These are phyloP conservation scores for Drosophila pallidifrons DNA, from an alignment of 1,140 invertebrate species.

Conservation along the genomic window DNA sequence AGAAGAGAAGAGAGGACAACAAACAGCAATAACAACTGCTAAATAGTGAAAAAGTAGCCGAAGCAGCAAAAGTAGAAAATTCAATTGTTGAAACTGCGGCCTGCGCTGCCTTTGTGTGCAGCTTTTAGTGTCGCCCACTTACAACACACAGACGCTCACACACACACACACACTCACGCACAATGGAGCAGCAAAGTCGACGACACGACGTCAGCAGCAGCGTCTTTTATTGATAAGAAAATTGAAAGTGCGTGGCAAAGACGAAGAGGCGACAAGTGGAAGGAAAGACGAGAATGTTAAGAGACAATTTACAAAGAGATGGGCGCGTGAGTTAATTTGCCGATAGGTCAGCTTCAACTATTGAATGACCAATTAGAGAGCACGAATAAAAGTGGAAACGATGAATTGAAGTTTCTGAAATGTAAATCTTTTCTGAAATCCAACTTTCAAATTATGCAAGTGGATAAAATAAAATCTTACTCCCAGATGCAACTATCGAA, in stretches of 20 bases:
- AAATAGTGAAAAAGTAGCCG: slow-evolving; percentile 70
- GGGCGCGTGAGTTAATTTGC: background rate
- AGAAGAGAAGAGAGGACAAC: slow-evolving; percentile 1
- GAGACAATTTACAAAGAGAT: slow-evolving; percentile 18
- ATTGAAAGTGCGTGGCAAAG: slow-evolving; percentile 73
- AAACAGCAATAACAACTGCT: slow-evolving; percentile 36
- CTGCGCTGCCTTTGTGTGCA: slow-evolving; percentile 47
- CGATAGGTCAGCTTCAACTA: slow-evolving; percentile 6
- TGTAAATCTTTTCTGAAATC: too few relatives aligned
- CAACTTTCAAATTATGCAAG: too few relatives aligned
- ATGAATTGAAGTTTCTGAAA: too few relatives aligned
- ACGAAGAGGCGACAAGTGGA: slow-evolving; percentile 26
- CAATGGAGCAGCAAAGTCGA: slow-evolving; percentile 8
- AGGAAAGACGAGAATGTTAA: slow-evolving; percentile 11
- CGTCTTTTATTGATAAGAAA: slow-evolving; percentile 74
- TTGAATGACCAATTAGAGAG: background rate
- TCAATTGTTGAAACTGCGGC: slow-evolving; percentile 66
- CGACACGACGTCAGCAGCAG: slow-evolving; percentile 7
- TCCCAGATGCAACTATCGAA: too few relatives aligned
- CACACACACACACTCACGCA: slow-evolving; percentile 32
- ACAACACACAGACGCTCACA: slow-evolving; percentile 47
- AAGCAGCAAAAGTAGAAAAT: slow-evolving; percentile 71
- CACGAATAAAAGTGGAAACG: too few relatives aligned
- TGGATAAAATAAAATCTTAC: too few relatives aligned
- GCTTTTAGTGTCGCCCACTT: slow-evolving; percentile 64